Base-by-base conservation (phyloP, 2,797 vertebrate species). In the Neoniphon sammara region DNA sequence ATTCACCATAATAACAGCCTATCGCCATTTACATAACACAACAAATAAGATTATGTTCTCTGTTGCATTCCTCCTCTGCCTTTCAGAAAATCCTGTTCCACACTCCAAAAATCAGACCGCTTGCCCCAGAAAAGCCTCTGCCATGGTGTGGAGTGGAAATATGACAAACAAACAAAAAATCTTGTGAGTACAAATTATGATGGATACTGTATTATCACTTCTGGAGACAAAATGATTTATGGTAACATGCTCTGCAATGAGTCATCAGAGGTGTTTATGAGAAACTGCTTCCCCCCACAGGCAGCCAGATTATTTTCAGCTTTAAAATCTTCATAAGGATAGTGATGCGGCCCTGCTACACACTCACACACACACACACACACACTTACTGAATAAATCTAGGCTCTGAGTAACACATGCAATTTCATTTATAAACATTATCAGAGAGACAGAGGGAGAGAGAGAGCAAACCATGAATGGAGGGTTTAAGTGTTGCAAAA, bases 21-120 rank as follows among this genome's bases (percentile, higher is more conserved):
- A 34, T 67, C 81, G 63, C 70, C 55, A 81, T 84, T 88, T 86
- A 88, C 72, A 73, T 82, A 91, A 91, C 73, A 60, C 23, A 10
- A 78, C 72, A 89, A 91, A 85, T 69, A 78, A 27, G 77, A 89
- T 90, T 86, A 87, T 78, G 66, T 53, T 74, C 63, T 66, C 42
- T 23, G 75, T 69, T 69, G 55, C 77, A 79, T 88, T 90, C 84
- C 77, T 81, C 57, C 55, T 46, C 74, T 66, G 81, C 80, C 42
- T 72, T 71, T 81, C 65, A 73, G 18, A 85, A 84, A 89, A 70
- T 73, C 83, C 70, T 58, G 66, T 67, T 74, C 66, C 78, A 71
- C 61, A 56, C 70, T 64, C 50, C 25, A 61, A 67, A 75, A 77
- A 59, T 52, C 53, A 20, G 52, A 70, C 9, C 1, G 2, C 57